phyloP scores from a whole-genome alignment of 53 echinoderm and acorn worm species.

The Henricia sp. region DNA sequence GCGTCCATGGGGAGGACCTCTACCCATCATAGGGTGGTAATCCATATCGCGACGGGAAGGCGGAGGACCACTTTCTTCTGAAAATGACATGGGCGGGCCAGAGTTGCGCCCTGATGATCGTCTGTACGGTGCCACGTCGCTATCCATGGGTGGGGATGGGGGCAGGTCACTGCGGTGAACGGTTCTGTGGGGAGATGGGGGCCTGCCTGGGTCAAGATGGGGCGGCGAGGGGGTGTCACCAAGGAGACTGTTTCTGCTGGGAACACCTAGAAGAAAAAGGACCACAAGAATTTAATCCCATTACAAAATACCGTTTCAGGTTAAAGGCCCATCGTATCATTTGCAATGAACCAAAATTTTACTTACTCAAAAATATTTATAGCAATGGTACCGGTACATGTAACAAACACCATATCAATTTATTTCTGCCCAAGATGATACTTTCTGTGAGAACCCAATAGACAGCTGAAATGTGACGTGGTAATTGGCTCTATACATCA shows the following conservation, averaged over 20 bases:
- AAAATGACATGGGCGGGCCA: conserved; percentile 34
- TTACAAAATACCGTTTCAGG: too few relatives aligned
- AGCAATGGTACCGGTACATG: too few relatives aligned
- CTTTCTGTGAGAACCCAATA: too few relatives aligned
- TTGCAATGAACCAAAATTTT: too few relatives aligned
- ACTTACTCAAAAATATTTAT: too few relatives aligned
- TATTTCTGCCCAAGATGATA: too few relatives aligned
- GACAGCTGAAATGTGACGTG: too few relatives aligned
- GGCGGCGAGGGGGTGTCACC: conserved; percentile 73
- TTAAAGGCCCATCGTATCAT: too few relatives aligned
- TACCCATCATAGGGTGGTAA: conserved; percentile 55
- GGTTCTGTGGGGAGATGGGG: conserved; percentile 52
- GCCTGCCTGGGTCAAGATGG: conserved; percentile 59
- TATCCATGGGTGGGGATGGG: conserved; percentile 56
- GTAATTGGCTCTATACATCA: too few relatives aligned
- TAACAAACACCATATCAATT: too few relatives aligned
- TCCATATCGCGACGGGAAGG: conserved; percentile 43
- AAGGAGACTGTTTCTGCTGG: conserved; percentile 71
- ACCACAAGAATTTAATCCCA: too few relatives aligned
- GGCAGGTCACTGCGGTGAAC: conserved; percentile 47
- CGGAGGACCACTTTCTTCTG: conserved; percentile 56
- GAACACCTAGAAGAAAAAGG: conserved; percentile 24
- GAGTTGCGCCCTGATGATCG: conserved; percentile 21
- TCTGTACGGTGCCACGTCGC: conserved; percentile 7
- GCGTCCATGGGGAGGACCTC: conserved; percentile 54